Base-by-base conservation (phyloP, 2,888 invertebrate genomes). In the Mesorhabditis spiculigera region DNA sequence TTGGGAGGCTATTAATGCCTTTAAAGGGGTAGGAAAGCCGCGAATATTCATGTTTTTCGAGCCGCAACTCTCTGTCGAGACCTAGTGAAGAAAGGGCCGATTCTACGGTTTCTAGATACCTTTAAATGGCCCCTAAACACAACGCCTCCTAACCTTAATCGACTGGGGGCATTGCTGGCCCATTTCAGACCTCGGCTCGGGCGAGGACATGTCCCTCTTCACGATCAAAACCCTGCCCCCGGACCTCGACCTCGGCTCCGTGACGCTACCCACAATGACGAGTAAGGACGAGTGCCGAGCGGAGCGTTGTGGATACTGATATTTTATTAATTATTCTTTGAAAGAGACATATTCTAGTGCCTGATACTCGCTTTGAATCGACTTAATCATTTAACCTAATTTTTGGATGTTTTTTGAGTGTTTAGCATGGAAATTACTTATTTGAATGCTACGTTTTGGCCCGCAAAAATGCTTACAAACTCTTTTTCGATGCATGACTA, bases 221-320 rank as follows among this genome's bases (percentile, higher is more conserved):
- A 74, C 73, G 65, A 76, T 78, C 4, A 42, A 71, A 43, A 79
- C 79, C 5, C 66, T 79, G 28, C 79, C 79, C 28, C 77, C 79
- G 4, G 73, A 78, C 50, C 74, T 79, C 44, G 74, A 78, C 44
- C 63, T 79, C 8, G 71, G 45, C 43, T 63, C 73, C 28, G 67
- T 71, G 13, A 66, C 66, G 28, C 73, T 73, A 43, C 68, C 71
- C 13, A 68, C 70, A 8, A 73, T 71, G 5, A 66, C 68, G 28
- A 63, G 63, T 63, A 10, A 66, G n/a, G 68, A 74, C 45, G 73
- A 73, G 45, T 73, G 72, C 28, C 28, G 28, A 28, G 28, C 28
- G 28, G 28, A 28, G 28, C 28, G 28, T 28, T 28, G 28, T 28
- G 28, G 28, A 50, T n/a, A 50, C n/a, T n/a, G 58, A n/a, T 50